Base-by-base conservation (phyloP, 2,888 invertebrate species). In the Blastobasis adustella region DNA sequence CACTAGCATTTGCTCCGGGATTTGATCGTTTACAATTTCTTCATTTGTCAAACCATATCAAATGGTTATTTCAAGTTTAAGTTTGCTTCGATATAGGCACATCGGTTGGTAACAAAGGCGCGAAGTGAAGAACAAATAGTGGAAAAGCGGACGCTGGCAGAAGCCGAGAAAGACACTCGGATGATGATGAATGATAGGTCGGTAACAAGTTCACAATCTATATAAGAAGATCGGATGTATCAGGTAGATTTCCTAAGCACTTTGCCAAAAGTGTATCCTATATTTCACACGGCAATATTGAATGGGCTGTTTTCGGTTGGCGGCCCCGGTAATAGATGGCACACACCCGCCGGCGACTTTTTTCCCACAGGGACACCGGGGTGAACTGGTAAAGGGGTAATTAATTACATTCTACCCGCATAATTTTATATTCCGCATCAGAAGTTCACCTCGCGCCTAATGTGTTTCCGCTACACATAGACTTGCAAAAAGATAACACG, bases 381-480 rank as follows among this genome's bases (percentile, higher is more conserved):
- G 2, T 23, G 23, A 23, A 10, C 9, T 7, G 45, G 48, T 42
- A 37, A 50, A 39, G 38, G 49, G 47, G 42, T 48, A 51, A 54
- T 54, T 54, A 54, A 54, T 54, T 54, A 54, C 51, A 47, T 42
- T 40, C 39, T 45, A 49, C 50, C 50, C 51, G 54, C 54, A 54
- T 51, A 54, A 54, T 54, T 51, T 51, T 45, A 41, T 50, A 53
- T 49, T 46, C 46, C 46, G 39, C 51, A 39, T 54, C 51, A 47
- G 41, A 42, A 51, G 53, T 45, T 54, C 41, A 50, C 46, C 40
- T 53, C 46, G 41, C 23, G 23, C 23, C 23, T 45, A 50, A 45
- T 47, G 43, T 48, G 52, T 52, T 52, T 49, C 49, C 52, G 23
- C 44, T 39, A 47, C 44, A n/a, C 43, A 47, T 38, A 45, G 45